Percentiles rank a stretch among this genome's conserved stretches.
Conservation (phyloP, 2,797 vertebrate genomes). For the Remorina albescens region DNA sequence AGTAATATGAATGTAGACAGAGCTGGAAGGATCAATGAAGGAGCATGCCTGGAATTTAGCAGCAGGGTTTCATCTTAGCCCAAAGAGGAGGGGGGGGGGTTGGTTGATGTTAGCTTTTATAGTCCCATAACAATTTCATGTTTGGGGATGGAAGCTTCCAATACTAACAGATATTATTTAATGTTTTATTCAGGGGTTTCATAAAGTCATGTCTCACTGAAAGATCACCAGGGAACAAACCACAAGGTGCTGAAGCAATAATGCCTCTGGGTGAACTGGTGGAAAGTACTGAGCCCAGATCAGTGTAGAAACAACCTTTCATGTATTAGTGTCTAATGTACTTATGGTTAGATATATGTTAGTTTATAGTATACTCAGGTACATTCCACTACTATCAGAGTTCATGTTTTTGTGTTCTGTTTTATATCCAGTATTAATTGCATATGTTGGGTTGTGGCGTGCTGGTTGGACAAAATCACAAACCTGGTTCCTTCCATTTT, state of each 20-base stretch:
- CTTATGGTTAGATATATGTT: not conserved
- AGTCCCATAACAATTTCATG: constrained; percentile 34
- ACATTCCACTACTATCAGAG: no score
- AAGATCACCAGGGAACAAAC: constrained; percentile 5
- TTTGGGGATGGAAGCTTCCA: constrained; percentile 19
- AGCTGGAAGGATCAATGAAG: constrained; percentile 53
- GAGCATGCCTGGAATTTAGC: constrained; percentile 55
- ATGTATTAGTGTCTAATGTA: not conserved
- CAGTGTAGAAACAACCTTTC: not conserved
- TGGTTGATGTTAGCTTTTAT: constrained; percentile 25
- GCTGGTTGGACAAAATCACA: not conserved
- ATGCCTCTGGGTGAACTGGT: no score
- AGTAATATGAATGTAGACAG: constrained; percentile 43
- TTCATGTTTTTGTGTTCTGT: no score
- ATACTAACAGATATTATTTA: constrained; percentile 24
- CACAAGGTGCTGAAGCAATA: not conserved
- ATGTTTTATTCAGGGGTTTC: constrained; percentile 46
- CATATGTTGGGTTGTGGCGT: not conserved
- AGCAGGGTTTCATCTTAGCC: constrained; percentile 28
- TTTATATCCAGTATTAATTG: not conserved
- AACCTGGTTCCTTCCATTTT: no score
- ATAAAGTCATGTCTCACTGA: constrained; percentile 22
- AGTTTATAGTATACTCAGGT: not conserved
- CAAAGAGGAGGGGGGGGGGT: constrained; percentile 5
- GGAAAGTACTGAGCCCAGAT: not conserved